Evolutionary conservation across 1,140 invertebrate genomes (phyloP).

Genomic region (Dendroctonus valens): DNA sequence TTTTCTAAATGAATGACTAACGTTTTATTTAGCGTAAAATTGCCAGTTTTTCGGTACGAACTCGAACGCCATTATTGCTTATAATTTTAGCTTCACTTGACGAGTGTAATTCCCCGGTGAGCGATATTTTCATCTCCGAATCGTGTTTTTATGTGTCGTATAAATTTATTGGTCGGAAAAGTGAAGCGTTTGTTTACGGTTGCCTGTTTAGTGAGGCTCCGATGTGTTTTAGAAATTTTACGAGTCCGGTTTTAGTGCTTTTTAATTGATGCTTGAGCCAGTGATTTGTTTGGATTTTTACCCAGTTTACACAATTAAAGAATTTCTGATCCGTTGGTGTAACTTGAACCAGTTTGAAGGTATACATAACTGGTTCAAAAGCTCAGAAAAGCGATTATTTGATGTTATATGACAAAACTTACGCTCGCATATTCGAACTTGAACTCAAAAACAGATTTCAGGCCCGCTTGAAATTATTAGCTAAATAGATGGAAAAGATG

Average conservation of each 20-base stretch:
- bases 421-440: too few species aligned
- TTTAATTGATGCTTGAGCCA: background rate
- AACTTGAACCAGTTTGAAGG: too few species aligned
- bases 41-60: constrained; percentile 4
- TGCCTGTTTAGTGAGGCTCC: background rate
- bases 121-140: constrained; percentile 23
- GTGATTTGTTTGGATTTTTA: too few species aligned
- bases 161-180: constrained; percentile 21
- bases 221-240: background rate
- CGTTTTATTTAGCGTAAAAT: constrained; percentile 32
- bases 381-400: too few species aligned
- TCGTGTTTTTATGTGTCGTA: constrained; percentile 18
- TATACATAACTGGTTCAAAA: too few species aligned
- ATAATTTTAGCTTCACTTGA: constrained; percentile 20
- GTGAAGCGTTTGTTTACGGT: background rate
- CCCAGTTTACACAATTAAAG: too few species aligned
- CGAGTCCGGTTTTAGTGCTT: background rate
- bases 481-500: too few species aligned
- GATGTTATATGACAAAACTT: too few species aligned
- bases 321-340: too few species aligned
- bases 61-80: constrained; percentile 3
- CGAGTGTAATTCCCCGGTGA: constrained; percentile 21
- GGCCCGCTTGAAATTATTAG: too few species aligned
- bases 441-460: too few species aligned
- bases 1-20: constrained; percentile 1